A percentile compares a stretch with the other conserved stretches of the same genome.
Evolutionary conservation across 2,797 vertebrate genomes (phyloP).

Genomic region (Pangasius larnaudii): DNA sequence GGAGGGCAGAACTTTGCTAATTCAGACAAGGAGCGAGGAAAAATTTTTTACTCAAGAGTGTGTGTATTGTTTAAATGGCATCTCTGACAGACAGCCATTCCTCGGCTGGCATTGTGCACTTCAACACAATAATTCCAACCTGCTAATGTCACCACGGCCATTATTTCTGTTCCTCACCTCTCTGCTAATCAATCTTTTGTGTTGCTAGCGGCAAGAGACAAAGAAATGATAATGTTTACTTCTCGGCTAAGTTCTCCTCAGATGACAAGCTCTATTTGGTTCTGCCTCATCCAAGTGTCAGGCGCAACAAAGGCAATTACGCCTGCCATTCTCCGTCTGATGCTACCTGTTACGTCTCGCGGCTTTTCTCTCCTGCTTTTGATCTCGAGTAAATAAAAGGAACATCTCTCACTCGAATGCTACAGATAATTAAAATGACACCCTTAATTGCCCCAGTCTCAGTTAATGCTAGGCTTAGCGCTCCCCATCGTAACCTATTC

Average conservation of each 20-base stretch:
- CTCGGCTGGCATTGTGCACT: slow-evolving; percentile 77
- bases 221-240: slow-evolving; percentile 79
- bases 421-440: slow-evolving; percentile 93
- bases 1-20: slow-evolving; percentile 67
- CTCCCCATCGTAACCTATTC: slow-evolving; percentile 88
- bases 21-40: slow-evolving; percentile 60
- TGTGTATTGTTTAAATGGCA: slow-evolving; percentile 79
- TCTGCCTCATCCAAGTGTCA: slow-evolving; percentile 75
- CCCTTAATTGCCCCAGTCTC: slow-evolving; percentile 84
- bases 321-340: slow-evolving; percentile 75
- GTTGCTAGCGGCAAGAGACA: slow-evolving; percentile 68
- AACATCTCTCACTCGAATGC: slow-evolving; percentile 80
- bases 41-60: slow-evolving; percentile 67
- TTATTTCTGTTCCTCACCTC: slow-evolving; percentile 71
- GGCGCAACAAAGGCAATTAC: slow-evolving; percentile 75
- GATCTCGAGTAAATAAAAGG: slow-evolving; percentile 76
- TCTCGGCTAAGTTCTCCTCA: slow-evolving; percentile 63
- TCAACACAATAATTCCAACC: slow-evolving; percentile 82
- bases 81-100: slow-evolving; percentile 75
- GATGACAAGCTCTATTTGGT: slow-evolving; percentile 70
- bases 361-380: slow-evolving; percentile 53
- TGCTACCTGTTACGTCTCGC: slow-evolving; percentile 79
- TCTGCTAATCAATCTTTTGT: slow-evolving; percentile 81
- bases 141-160: slow-evolving; percentile 78
- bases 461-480: slow-evolving; percentile 87